Conservation (phyloP, 2,113 vertebrate species). For the Raphicerus campestris region DNA sequence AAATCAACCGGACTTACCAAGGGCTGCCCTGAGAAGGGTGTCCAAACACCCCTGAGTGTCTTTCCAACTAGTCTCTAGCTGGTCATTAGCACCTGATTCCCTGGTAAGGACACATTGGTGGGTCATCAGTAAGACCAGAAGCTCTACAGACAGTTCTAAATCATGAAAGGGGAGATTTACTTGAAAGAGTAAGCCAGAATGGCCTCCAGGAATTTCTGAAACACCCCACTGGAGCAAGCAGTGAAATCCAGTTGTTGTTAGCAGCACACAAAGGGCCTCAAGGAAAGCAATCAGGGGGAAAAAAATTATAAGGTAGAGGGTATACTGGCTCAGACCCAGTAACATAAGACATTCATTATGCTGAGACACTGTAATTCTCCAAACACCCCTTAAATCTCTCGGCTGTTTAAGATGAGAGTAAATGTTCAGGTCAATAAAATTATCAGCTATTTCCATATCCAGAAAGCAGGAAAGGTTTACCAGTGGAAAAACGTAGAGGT, state of each 20-base stretch:
- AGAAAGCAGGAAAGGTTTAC: conserved; percentile 1
- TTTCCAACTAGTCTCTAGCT: neutral
- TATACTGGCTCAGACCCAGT: neutral
- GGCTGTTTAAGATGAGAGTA: conserved; percentile 39
- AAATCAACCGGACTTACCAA: neutral
- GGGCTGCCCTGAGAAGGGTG: neutral
- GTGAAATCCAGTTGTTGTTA: conserved; percentile 10
- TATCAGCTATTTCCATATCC: conserved; percentile 34
- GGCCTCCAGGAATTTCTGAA: conserved; percentile 59
- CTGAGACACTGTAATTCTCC: conserved; percentile 26
- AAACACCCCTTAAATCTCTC: conserved; percentile 42
- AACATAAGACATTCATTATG: conserved; percentile 54
- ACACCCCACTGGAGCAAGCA: neutral
- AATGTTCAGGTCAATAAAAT: conserved; percentile 57
- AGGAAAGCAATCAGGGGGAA: neutral
- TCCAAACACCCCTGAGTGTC: neutral
- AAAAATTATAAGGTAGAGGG: conserved; percentile 49
- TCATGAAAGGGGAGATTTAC: conserved; percentile 22
- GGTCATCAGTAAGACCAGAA: conserved; percentile 49
- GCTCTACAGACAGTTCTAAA: conserved; percentile 38
- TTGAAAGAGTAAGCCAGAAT: conserved; percentile 44
- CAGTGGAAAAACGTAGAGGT: conserved; percentile 49
- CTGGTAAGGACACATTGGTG: neutral
- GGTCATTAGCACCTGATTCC: neutral
- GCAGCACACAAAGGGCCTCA: neutral